Base-by-base conservation (phyloP, 2,797 vertebrate genomes). In the Sebastolobus altivelis region DNA sequence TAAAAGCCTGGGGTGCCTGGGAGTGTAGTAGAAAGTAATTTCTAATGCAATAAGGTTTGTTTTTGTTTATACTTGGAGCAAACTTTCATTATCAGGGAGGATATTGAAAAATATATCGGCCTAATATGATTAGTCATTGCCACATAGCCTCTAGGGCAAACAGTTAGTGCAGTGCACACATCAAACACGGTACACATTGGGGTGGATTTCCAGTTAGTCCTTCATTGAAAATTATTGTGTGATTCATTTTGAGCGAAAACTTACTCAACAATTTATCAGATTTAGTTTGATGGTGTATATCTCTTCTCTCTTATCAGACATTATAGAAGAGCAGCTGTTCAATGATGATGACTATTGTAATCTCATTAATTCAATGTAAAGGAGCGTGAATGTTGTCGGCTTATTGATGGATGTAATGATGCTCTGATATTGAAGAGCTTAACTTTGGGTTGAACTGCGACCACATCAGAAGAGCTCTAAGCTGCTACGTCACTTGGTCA, bases 401-500 rank as follows among this genome's bases (percentile, higher is more conserved):
- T 56, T 16, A 22, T 27, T 14, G 6, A 29, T 65, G 52, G 52
- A 13, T 58, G 59, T 58, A 16, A 59, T 33, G 6, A 58, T 35
- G 37, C 49, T n/a, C 18, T 46, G 43, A 62, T 55, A 11, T 5
- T 49, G 6, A 54, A 25, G 22, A 52, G 22, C 6, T 55, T 18
- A 8, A 38, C 16, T 46, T 29, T 37, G 16, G 43, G 4, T 25
- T 20, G n/a, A 60, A 55, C 38, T 43, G 11, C 2, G 31, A n/a
- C 61, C 14, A 60, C 25, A n/a, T 59, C 40, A 18, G 27, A 65
- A 43, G 40, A 27, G 12, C 38, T 38, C 38, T n/a, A 11, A 70
- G 77, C 76, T 25, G 9, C n/a, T n/a, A 18, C 1, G 0, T 80
- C 60, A 81, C 16, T 29, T 61, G 49, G 61, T 69, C 43, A 54